Conservation (phyloP, 2,113 vertebrate genomes). For the Dissostichus mawsoni region DNA sequence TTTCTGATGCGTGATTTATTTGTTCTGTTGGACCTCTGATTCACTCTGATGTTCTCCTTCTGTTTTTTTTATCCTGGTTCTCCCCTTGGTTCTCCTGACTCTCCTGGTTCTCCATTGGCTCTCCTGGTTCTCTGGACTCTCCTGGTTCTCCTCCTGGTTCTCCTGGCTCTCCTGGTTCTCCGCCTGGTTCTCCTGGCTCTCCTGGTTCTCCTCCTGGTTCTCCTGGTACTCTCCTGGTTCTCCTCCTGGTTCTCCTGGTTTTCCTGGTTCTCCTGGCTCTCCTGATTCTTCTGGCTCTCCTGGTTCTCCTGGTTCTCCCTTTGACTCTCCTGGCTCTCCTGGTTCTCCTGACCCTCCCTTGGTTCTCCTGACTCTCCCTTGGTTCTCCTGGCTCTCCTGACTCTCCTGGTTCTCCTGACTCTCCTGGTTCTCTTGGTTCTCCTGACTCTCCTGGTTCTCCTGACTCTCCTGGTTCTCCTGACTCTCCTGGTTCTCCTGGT, state of each 20-base stretch:
- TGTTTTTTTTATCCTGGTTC: neutral
- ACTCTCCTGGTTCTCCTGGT: neutral
- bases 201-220: neutral
- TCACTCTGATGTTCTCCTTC: neutral
- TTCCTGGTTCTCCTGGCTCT: neutral
- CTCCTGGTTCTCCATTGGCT: neutral
- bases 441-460: neutral
- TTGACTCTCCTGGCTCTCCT: neutral
- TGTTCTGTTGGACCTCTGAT: neutral
- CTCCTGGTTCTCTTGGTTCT: neutral
- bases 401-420: neutral
- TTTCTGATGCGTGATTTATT: neutral
- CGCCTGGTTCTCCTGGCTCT: too few relatives aligned
- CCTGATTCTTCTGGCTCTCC: neutral
- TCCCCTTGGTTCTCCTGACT: neutral
- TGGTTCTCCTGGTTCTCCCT: neutral
- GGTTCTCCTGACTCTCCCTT: neutral
- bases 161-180: slow-evolving; percentile 3
- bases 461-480: too few relatives aligned
- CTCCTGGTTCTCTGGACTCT: neutral
- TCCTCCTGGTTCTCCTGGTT: neutral
- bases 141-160: neutral
- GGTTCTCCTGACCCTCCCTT: too few relatives aligned
- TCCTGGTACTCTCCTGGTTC: neutral
- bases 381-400: neutral